These are phyloP conservation scores for Drosophila orena DNA, from an alignment of 1,140 invertebrate genomes.

Conservation along the genomic window DNA sequence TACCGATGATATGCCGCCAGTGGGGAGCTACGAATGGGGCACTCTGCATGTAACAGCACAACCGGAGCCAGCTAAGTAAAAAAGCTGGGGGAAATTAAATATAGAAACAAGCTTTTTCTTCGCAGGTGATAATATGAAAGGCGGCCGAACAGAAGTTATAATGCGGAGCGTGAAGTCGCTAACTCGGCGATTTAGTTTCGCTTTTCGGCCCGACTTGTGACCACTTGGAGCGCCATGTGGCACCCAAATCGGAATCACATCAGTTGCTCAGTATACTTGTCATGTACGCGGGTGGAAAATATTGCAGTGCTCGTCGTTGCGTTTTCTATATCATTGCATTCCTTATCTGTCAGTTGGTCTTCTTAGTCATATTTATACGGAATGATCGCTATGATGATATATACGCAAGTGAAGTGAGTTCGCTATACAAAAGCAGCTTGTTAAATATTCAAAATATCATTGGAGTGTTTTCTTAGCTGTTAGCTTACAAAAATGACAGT, in stretches of 20 bases:
- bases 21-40: constrained; percentile 16
- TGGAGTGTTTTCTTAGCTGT: not conserved
- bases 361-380: constrained; percentile 8
- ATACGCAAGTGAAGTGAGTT: constrained; percentile 10
- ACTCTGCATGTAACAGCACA: constrained; percentile 28
- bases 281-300: constrained; percentile 35
- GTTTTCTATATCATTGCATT: constrained; percentile 10
- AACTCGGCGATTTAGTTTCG: constrained; percentile 31
- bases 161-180: constrained; percentile 9
- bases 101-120: not conserved
- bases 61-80: constrained; percentile 2
- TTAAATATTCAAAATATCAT: too few relatives aligned
- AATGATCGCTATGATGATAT: not conserved
- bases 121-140: constrained; percentile 2
- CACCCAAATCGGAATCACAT: not conserved
- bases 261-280: constrained; percentile 28
- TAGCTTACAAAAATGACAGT: not conserved
- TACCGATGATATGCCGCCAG: constrained; percentile 8
- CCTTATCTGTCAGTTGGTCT: constrained; percentile 26
- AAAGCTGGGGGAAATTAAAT: constrained; percentile 5
- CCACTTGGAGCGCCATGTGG: constrained; percentile 8
- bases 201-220: constrained; percentile 7
- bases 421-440: too few relatives aligned
- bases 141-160: not conserved
- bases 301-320: constrained; percentile 13